Percentiles rank a stretch among this genome's conserved stretches.
Evolutionary conservation across 2,113 vertebrate genomes (phyloP).

Genomic region (Sakesphorus luctuosus): DNA sequence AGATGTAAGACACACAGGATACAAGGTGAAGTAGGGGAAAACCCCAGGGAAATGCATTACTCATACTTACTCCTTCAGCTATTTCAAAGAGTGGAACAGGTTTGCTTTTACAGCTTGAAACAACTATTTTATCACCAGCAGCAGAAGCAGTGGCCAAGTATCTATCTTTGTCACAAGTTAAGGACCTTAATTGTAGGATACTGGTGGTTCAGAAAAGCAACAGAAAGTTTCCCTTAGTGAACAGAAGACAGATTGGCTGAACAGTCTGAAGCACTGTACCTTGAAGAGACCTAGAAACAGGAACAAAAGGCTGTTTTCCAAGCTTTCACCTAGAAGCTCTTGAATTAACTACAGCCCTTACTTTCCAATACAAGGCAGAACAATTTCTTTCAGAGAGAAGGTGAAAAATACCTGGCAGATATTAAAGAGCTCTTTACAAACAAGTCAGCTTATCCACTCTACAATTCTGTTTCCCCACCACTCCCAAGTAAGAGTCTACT

Average conservation of each 20-base stretch:
- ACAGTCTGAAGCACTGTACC: neutral
- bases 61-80: slow-evolving; percentile 90
- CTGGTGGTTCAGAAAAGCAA: slow-evolving; percentile 2
- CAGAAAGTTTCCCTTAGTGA: neutral
- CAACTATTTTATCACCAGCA: slow-evolving; percentile 91
- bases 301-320: neutral
- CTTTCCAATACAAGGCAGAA: neutral
- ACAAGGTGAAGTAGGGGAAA: neutral
- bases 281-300: slow-evolving; percentile 3
- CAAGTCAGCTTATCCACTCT: neutral
- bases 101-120: slow-evolving; percentile 90
- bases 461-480: neutral
- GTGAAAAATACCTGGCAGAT: neutral
- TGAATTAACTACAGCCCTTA: neutral
- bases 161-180: slow-evolving; percentile 87
- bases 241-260: neutral
- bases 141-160: slow-evolving; percentile 91
- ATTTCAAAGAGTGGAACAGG: slow-evolving; percentile 87
- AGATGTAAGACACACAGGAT: neutral
- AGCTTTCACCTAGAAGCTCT: neutral
- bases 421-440: neutral
- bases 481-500: neutral
- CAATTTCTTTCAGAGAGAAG: neutral
- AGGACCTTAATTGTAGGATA: slow-evolving; percentile 50
- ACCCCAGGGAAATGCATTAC: neutral